Base-by-base conservation (phyloP, 2,113 vertebrate genomes). In the Anthoscopus minutus region DNA sequence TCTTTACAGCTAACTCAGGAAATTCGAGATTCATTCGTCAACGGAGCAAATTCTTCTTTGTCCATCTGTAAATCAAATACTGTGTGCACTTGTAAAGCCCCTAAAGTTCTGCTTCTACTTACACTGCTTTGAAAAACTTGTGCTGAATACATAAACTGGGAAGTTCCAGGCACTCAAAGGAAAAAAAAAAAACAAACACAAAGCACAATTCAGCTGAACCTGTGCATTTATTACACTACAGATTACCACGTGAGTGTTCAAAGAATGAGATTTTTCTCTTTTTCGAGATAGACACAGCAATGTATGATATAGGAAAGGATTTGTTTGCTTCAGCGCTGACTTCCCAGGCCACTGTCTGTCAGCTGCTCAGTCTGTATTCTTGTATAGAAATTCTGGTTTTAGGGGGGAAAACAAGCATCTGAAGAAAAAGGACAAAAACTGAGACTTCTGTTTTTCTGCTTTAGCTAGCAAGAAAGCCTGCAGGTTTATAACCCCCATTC, bases 1-100 rank as follows among this genome's bases (percentile, higher is more conserved):
- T 79, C 91, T 62, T 86, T 48, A 79, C 53, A 77, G 56, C 54
- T 25, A 91, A 47, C 77, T 58, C 35, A 40, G 60, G 66, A 93
- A 83, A 71, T 62, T 73, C 54, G 23, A 62, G 81, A 70, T 37
- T 66, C 66, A 58, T 67, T 93, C 0, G 0, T 48, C 83, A 66
- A 15, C 1, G 11, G 10, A 53, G 35, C 50, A 66, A 66, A 83
- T 66, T 53, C 58, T 65, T 77, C 73, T 74, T 51, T 94, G 54
- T 57, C 87, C 50, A 37, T 37, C 66, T 66, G 38, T 65, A 86
- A 81, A 84, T 37, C 40, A 89, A 91, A 31, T 5, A 48, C 10
- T 1, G 4, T 5, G 4, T 2, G 4, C 42, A 53, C 73, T 47
- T 66, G n/a, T 35, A 94, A 85, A 87, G 30, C 27, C 27, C 23